Conservation (phyloP, 2,797 vertebrate genomes). For the Poecile montanus region DNA sequence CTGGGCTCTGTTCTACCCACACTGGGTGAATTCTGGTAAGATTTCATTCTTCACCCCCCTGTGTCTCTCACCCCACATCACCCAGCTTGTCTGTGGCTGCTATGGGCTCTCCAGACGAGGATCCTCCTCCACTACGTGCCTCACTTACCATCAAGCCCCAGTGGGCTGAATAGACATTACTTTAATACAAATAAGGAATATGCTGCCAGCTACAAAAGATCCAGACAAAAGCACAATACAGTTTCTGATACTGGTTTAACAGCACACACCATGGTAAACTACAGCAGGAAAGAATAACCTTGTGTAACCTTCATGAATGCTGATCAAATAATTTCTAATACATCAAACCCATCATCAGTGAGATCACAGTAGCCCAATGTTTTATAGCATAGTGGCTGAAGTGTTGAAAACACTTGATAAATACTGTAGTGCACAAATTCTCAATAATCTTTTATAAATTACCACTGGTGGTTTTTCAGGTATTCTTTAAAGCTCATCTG, state of each 20-base stretch:
- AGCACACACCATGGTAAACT: neutral
- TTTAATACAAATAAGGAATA: neutral
- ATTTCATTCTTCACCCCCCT: neutral
- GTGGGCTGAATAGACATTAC: neutral
- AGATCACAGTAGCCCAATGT: neutral
- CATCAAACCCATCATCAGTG: neutral
- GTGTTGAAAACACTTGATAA: neutral
- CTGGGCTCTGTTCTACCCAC: neutral
- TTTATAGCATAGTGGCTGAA: neutral
- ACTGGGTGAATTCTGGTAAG: neutral
- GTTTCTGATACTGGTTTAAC: neutral
- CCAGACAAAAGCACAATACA: neutral
- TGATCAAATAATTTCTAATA: neutral
- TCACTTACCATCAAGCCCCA: neutral
- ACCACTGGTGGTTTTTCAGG: neutral
- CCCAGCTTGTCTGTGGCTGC: neutral
- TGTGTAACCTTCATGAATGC: neutral
- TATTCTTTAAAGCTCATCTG: neutral
- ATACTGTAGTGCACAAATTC: neutral
- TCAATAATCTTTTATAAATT: neutral
- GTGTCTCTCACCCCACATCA: neutral
- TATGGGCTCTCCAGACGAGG: neutral
- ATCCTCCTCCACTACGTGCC: neutral
- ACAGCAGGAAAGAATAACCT: neutral
- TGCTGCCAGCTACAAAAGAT: neutral